These are phyloP conservation scores for Sphaeridia pumilis DNA, from an alignment of 2,888 invertebrate genomes.

Conservation along the genomic window DNA sequence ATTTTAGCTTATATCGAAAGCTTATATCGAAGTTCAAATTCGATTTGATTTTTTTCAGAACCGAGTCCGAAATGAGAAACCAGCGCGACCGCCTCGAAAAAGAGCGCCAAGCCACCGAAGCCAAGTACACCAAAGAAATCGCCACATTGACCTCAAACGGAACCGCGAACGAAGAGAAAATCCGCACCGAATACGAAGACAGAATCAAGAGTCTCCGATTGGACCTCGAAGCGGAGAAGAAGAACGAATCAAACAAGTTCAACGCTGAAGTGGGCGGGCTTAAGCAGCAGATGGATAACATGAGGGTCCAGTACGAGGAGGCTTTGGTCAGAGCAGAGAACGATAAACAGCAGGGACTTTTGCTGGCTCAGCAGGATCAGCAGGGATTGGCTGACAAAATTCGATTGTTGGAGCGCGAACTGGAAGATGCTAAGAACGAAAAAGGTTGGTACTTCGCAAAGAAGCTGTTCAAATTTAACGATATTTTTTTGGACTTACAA, in stretches of 20 bases:
- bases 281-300: constrained; percentile 64
- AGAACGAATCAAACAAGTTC: constrained; percentile 59
- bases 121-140: constrained; percentile 32
- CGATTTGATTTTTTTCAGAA: constrained; percentile 18
- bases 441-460: constrained; percentile 32
- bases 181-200: constrained; percentile 32
- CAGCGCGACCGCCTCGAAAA: constrained; percentile 37
- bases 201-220: constrained; percentile 21
- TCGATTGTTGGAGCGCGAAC: constrained; percentile 47
- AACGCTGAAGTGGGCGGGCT: constrained; percentile 67
- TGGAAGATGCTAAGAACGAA: constrained; percentile 48
- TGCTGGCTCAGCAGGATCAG: constrained; percentile 85
- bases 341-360: constrained; percentile 82
- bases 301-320: constrained; percentile 87
- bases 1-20: no score
- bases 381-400: constrained; percentile 74
- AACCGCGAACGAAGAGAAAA: constrained; percentile 31
- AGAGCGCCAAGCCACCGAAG: constrained; percentile 39
- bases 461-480: no score
- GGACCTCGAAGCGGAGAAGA: constrained; percentile 61
- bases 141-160: constrained; percentile 18
- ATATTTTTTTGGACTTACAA: no score
- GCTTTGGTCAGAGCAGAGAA: constrained; percentile 80
- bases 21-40: no score
- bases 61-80: constrained; percentile 29